Conservation (phyloP, 2,797 vertebrate genomes). For the Argya squamiceps region DNA sequence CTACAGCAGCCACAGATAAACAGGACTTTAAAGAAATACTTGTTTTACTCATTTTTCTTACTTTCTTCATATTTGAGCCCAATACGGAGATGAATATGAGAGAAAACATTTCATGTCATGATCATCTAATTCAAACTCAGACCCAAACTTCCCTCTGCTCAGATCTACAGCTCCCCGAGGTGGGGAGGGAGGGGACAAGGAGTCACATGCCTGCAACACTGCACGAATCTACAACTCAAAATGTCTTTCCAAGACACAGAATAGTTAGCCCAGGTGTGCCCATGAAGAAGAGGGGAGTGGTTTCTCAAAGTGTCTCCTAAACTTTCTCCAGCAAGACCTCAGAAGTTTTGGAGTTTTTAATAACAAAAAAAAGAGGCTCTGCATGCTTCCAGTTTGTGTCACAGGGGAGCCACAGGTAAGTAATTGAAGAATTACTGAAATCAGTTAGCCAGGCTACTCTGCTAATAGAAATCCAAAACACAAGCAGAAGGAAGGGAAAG, state of each 20-base stretch:
- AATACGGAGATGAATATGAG: background rate
- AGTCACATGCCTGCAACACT: background rate
- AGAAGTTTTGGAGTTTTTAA: background rate
- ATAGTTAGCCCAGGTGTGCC: background rate
- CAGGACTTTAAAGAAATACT: background rate
- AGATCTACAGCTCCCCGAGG: background rate
- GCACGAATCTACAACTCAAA: background rate
- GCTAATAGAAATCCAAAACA: background rate
- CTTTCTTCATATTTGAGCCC: background rate
- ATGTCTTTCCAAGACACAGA: background rate
- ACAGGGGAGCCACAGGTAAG: background rate
- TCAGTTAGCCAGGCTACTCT: background rate
- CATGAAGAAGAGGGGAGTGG: accelerated
- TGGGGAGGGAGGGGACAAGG: background rate
- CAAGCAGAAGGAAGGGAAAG: background rate
- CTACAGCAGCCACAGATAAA: background rate
- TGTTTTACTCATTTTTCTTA: background rate
- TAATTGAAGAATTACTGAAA: background rate
- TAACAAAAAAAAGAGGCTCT: background rate
- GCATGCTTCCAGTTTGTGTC: background rate
- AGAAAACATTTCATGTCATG: background rate
- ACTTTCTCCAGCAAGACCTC: background rate
- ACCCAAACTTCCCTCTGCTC: background rate
- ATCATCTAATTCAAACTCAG: background rate
- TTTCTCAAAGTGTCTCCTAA: background rate